Evolutionary conservation across 2,113 vertebrate genomes (phyloP).

Genomic region (Ancistrus triradiatus): DNA sequence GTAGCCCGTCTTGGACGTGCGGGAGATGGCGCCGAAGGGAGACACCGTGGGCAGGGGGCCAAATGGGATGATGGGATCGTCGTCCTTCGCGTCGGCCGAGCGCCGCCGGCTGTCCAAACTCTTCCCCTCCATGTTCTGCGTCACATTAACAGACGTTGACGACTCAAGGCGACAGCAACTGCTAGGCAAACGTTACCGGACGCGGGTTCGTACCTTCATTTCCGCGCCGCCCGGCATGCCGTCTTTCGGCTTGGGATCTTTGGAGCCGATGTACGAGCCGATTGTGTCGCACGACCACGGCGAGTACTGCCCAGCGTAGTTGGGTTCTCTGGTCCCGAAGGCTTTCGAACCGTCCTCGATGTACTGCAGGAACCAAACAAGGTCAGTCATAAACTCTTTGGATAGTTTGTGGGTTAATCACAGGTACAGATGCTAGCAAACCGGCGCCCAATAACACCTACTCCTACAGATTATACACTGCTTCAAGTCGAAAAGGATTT

Average conservation of each 20-base stretch:
- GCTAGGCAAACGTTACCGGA: background rate
- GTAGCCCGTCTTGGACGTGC: slow-evolving; percentile 91
- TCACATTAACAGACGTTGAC: too few relatives aligned
- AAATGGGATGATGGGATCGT: slow-evolving; percentile 96
- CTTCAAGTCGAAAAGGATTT: too few relatives aligned
- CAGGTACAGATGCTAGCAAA: too few relatives aligned
- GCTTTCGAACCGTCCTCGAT: slow-evolving; percentile 86
- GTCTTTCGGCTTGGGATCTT: slow-evolving; percentile 97
- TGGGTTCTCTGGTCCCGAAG: slow-evolving; percentile 84
- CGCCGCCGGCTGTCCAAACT: slow-evolving; percentile 81
- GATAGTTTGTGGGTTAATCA: too few relatives aligned
- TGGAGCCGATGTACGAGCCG: slow-evolving; percentile 95
- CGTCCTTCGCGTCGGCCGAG: slow-evolving; percentile 82
- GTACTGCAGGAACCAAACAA: slow-evolving; percentile 69
- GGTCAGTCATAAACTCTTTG: too few relatives aligned
- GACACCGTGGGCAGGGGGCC: slow-evolving; percentile 94
- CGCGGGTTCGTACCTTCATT: slow-evolving; percentile 83
- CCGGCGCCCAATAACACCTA: too few relatives aligned
- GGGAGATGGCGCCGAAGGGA: slow-evolving; percentile 93
- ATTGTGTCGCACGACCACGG: slow-evolving; percentile 99
- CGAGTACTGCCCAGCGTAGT: slow-evolving; percentile 93
- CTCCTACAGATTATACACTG: too few relatives aligned
- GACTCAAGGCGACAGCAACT: too few relatives aligned
- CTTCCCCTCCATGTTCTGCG: slow-evolving; percentile 87
- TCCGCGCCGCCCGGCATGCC: slow-evolving; percentile 81